Evolutionary conservation across 2,797 vertebrate species (phyloP).

Genomic region (Lateolabrax maculatus): DNA sequence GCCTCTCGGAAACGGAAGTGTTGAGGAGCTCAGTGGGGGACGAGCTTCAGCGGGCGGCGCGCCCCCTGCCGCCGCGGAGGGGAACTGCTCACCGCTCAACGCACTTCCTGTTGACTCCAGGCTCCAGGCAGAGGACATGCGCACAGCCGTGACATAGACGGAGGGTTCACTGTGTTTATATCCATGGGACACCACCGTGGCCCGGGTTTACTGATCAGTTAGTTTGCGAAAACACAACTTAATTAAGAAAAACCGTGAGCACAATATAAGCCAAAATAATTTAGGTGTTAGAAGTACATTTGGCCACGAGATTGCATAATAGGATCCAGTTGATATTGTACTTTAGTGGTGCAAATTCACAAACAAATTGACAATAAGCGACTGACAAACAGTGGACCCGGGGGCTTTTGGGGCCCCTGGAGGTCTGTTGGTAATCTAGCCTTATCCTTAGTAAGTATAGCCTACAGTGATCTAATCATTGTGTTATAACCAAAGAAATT

Average conservation of each 20-base stretch:
- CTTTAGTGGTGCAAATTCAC: neutral
- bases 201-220: neutral
- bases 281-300: no score
- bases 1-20: slow-evolving; percentile 78
- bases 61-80: slow-evolving; percentile 60
- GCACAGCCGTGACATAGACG: no score
- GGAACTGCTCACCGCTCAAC: no score
- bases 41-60: neutral
- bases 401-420: no score
- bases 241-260: neutral
- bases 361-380: neutral
- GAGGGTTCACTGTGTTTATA: no score
- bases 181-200: neutral
- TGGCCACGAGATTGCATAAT: neutral
- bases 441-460: neutral
- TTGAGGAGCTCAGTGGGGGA: no score
- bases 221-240: neutral
- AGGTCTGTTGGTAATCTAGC: neutral
- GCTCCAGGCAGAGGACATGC: no score
- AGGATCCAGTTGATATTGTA: neutral
- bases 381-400: neutral
- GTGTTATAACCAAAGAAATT: neutral
- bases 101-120: no score
- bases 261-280: neutral
- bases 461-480: neutral